A percentile compares a stretch with the other conserved stretches of the same genome.
Evolutionary conservation across 2,888 invertebrate species (phyloP).

Genomic region (Drosophila falleni): DNA sequence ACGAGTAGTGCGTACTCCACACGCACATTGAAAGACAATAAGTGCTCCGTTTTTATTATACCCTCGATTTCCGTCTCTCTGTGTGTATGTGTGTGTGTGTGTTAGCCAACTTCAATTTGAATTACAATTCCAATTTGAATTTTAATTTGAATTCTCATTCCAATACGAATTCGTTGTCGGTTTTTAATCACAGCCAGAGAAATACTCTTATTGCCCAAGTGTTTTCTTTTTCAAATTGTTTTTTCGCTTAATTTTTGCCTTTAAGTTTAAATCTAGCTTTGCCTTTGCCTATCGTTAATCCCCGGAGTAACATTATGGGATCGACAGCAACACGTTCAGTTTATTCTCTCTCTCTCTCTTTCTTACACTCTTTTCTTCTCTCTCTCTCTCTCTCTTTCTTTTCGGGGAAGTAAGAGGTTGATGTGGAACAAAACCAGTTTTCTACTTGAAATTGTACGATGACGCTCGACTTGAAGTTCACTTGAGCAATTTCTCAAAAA

Average conservation of each 20-base stretch:
- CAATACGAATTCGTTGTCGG: constrained; percentile 1
- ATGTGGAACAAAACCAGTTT: constrained; percentile 44
- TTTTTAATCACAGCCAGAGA: constrained; percentile 21
- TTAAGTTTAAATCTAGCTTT: constrained; percentile 33
- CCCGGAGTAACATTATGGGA: constrained; percentile 12
- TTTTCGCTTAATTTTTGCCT: constrained; percentile 11
- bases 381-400: background rate
- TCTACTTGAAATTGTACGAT: constrained; percentile 37
- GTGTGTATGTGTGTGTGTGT: background rate
- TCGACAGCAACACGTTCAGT: constrained; percentile 15
- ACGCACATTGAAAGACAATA: constrained; percentile 23
- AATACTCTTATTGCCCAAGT: constrained; percentile 12
- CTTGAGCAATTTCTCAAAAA: constrained; percentile 53
- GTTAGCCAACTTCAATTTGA: constrained; percentile 26
- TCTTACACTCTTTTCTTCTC: constrained; percentile 1
- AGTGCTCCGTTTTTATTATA: constrained; percentile 13
- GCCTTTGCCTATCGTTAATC: constrained; percentile 30
- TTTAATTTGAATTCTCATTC: background rate
- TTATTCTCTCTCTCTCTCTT: background rate
- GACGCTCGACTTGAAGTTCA: constrained; percentile 49
- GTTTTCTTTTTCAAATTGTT: constrained; percentile 4
- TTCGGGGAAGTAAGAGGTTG: constrained; percentile 13
- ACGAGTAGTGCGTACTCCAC: constrained; percentile 30
- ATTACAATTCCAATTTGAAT: constrained; percentile 25
- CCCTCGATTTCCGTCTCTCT: background rate